Evolutionary conservation across 2,888 invertebrate genomes (phyloP), one percentile per base, ranked within the genome.

Genomic region (Diaphora mendica): DNA sequence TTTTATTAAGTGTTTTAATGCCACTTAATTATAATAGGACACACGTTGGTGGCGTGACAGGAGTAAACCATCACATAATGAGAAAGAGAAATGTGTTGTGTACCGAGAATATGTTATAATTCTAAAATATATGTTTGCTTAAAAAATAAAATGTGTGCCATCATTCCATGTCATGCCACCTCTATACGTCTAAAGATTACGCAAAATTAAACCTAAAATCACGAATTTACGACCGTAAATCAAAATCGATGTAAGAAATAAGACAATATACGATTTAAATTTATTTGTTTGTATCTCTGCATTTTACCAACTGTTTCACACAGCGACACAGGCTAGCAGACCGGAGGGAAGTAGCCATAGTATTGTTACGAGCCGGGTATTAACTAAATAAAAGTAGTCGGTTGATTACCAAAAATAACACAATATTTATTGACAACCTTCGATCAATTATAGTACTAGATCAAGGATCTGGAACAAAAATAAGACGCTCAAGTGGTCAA

Each of bases 1-100:
- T 74, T 68, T 72, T 71, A 73, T 65, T 62, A 70, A 78, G n/a
- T 23, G 11, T n/a, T 65, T 44, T 62, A 62, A 11, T 59, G 26
- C 59, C 39, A 69, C 42, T 69, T 1, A 26, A 9, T 42, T n/a
- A 5, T 30, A 42, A 69, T 59, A 15, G 39, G 17, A 39, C 17
- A 59, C 26, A 8, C 39, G n/a, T 15, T 51, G 48, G 51, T 33
- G 23, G 23, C n/a, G 33, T 48, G 48, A 42, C 51, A 42, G 20
- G 9, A 7, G 20, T 30, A 26, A 44, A 30, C 9, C 26, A 0
- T 65, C 13, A n/a, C 55, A 55, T n/a, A 11, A 26, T 26, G 55
- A 11, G 23, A 20, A 23, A 23, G 23, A 51, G 44, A 44, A 15
- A 39, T 39, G 11, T 39, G 39, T 39, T 39, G 39, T 39, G 2